Evolutionary conservation across 1,140 invertebrate genomes (phyloP), one percentile per base, ranked within the genome.

Genomic region (Cyclargus thomasi): DNA sequence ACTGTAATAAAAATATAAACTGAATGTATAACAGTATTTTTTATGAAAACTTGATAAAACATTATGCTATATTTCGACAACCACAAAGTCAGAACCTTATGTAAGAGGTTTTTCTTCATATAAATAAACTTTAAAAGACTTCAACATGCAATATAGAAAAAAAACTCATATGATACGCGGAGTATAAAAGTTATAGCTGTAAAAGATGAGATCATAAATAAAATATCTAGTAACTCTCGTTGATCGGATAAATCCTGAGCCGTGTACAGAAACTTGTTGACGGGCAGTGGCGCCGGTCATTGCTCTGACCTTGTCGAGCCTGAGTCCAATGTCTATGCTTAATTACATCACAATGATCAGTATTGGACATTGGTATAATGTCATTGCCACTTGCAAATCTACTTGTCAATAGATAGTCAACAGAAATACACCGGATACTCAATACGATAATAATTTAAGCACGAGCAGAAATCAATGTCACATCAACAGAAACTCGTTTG

Each of bases 291-390:
- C 29, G 29, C 17, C 78, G 78, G 80, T 82, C 82, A 80, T 78
- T 84, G 82, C 67, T 81, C 71, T 74, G 81, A 80, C 82, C 80
- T 83, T 84, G 78, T 70, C 53, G 62, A 72, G 75, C 77, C 73
- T 71, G 65, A 63, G 70, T 71, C 71, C 62, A 47, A 70, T 29
- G 62, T 64, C 36, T 35, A 70, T 35, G 35, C 18, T 62, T 66
- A 23, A 72, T 71, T 72, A 70, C 66, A 65, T 74, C 67, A 74
- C 57, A 29, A 22, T 65, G 18, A 36, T 21, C 29, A 29, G 10
- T 59, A 21, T 21, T 59, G 55, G 10, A 21, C 18, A 21, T 21
- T 22, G 55, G 10, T 59, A 8, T 59, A 59, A 59, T 59, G 55
- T 59, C 55, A 59, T 59, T 59, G 20, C 20, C 55, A 59, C 55